Base-by-base conservation (phyloP, 1,140 invertebrate species). In the Mamestra configurata region DNA sequence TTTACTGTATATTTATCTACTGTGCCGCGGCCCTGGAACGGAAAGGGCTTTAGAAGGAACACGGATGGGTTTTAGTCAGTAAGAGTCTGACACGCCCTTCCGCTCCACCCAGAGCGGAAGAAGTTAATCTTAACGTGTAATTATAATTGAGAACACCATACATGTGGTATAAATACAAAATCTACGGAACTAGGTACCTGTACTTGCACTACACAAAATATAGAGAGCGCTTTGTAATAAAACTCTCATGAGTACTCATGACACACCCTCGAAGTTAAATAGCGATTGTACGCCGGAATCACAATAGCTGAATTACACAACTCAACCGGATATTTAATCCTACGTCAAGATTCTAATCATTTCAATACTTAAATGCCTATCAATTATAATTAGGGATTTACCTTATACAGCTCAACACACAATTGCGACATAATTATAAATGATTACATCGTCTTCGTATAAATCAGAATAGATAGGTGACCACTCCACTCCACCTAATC, bases 291-390 rank as follows among this genome's bases (percentile, higher is more conserved):
- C 22, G 10, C 22, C 51, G 53, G 13, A 49, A 49, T 49, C 53
- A 57, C 13, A 57, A 27, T 57, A 6, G 43, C 43, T 0, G 4
- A 57, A 27, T 24, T 57, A 57, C 53, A 24, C 13, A 57, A 22
- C 53, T 22, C 24, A 15, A 57, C 53, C 22, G 53, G 53, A 57
- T 27, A 24, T 57, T 57, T 57, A 57, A 57, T 57, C 53, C 10
- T 24, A 22, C 10, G 8, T 57, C 6, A 57, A 22, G 24, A 57
- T 57, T 57, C 10, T 57, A 24, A 57, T 57, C 53, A 57, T 57
- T 15, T 57, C 22, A 4, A 24, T 57, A 13, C 20, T 24, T 27
- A 15, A 57, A 22, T 55, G 2, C 24, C 20, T 55, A 55, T 20
- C 22, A 55, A 22, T 22, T 49, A 49, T 49, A 49, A 49, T 49